Evolutionary conservation across 37 sponge, comb jelly and placozoan genomes (phyloP).

Genomic region (Halichondria panicea): DNA sequence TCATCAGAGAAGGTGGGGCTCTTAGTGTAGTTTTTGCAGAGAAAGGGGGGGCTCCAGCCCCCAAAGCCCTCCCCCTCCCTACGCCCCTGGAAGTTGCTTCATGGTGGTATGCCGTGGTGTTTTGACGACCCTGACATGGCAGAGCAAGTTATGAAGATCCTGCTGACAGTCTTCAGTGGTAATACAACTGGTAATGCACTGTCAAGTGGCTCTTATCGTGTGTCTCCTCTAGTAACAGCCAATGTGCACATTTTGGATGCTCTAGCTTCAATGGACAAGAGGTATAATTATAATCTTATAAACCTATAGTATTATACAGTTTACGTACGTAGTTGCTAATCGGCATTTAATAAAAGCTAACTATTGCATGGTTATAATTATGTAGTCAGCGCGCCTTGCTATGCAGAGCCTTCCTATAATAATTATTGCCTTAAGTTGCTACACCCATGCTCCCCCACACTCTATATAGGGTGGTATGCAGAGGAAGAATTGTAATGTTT

Average conservation of each 20-base stretch:
- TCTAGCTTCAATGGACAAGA: constrained; percentile 9
- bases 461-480: constrained; percentile 1
- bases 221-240: constrained; percentile 1
- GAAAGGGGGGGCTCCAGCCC: too few relatives aligned
- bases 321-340: too few relatives aligned
- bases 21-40: too few relatives aligned
- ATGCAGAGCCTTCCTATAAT: too few relatives aligned
- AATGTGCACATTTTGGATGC: neutral
- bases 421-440: too few relatives aligned
- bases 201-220: neutral
- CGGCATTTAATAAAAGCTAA: too few relatives aligned
- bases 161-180: neutral
- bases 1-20: too few relatives aligned
- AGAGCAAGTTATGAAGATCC: neutral
- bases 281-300: constrained; percentile 1
- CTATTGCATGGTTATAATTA: too few relatives aligned
- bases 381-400: too few relatives aligned
- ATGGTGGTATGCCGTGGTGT: constrained; percentile 18
- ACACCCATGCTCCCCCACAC: too few relatives aligned
- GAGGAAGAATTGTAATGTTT: neutral
- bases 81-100: too few relatives aligned
- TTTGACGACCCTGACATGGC: constrained; percentile 13
- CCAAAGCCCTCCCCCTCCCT: too few relatives aligned
- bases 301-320: neutral
- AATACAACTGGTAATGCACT: neutral